phyloP scores from a whole-genome alignment of 2,113 vertebrate genomes.

The Laticauda laticaudata region DNA sequence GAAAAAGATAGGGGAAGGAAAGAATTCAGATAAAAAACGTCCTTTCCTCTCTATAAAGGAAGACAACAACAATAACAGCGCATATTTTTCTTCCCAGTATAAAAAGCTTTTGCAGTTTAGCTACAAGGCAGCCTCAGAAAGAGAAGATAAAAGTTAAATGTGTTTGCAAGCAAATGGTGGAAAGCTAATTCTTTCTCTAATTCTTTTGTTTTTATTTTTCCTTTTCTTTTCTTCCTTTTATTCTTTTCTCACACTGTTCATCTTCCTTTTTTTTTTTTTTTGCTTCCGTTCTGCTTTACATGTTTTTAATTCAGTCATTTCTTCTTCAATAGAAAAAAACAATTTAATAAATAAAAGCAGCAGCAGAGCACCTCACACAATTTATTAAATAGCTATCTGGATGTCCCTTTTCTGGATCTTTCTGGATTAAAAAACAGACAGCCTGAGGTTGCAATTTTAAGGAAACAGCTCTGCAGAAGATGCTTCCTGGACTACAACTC shows the following conservation, averaged over 20 bases:
- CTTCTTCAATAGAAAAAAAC: neutral
- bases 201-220: neutral
- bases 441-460: neutral
- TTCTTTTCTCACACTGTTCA: neutral
- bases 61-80: neutral
- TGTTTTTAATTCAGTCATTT: too few species aligned
- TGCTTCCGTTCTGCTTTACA: neutral
- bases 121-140: neutral
- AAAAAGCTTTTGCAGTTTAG: neutral
- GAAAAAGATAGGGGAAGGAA: neutral
- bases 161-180: neutral
- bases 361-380: too few species aligned
- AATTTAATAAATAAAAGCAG: too few species aligned
- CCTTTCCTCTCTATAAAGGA: neutral
- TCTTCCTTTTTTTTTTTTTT: neutral
- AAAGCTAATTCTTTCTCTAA: neutral
- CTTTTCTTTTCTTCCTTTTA: neutral
- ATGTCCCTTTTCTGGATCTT: neutral
- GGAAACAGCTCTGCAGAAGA: neutral
- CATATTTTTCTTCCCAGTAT: too few species aligned
- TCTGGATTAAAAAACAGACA: neutral
- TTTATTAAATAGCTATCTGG: neutral
- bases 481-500: neutral
- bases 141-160: neutral
- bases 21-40: neutral